phyloP scores from a whole-genome alignment of 2,888 invertebrate genomes.

The Hedychridium roseum region DNA sequence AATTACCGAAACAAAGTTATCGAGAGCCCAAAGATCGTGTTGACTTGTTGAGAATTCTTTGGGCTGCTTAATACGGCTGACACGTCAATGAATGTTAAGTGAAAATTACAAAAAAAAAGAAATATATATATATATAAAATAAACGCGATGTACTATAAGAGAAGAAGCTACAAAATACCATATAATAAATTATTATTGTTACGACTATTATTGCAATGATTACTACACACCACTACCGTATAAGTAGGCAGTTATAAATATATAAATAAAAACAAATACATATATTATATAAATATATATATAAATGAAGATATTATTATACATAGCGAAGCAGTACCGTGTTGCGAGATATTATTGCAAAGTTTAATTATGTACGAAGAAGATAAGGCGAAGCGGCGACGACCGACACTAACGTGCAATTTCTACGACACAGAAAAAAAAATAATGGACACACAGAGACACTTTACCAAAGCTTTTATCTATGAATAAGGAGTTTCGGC shows the following conservation, averaged over 20 bases:
- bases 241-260: slow-evolving; percentile 33
- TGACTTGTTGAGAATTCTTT: slow-evolving; percentile 61
- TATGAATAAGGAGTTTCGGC: no score
- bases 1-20: slow-evolving; percentile 24
- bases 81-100: slow-evolving; percentile 37
- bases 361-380: slow-evolving; percentile 18
- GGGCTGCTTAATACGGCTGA: slow-evolving; percentile 49
- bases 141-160: slow-evolving; percentile 56
- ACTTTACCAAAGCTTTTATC: no score
- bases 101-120: slow-evolving; percentile 23
- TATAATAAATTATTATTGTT: slow-evolving; percentile 55
- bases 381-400: slow-evolving; percentile 12
- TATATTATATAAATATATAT: slow-evolving; percentile 8
- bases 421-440: slow-evolving; percentile 12
- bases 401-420: slow-evolving; percentile 21
- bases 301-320: slow-evolving; percentile 20
- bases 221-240: slow-evolving; percentile 43
- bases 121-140: slow-evolving; percentile 11
- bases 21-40: slow-evolving; percentile 56
- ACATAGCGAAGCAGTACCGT: slow-evolving; percentile 36
- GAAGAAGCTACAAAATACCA: slow-evolving; percentile 52
- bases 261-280: slow-evolving; percentile 21
- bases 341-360: slow-evolving; percentile 32
- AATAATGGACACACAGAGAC: no score
- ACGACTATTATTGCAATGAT: slow-evolving; percentile 49